phyloP scores from a whole-genome alignment of 2,797 vertebrate species.

The Pipistrellus pipistrellus region DNA sequence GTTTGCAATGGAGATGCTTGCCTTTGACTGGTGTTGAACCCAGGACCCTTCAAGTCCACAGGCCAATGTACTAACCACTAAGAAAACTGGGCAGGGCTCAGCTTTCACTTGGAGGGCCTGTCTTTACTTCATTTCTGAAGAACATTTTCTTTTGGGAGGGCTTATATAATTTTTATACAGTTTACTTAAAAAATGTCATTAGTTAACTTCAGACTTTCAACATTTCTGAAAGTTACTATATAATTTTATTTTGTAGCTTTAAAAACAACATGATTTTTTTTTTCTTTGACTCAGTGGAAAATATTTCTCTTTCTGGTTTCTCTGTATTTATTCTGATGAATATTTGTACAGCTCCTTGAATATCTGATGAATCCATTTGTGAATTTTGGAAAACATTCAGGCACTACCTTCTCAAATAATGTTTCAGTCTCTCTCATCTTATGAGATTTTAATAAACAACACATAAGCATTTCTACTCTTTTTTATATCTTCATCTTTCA shows the following conservation, averaged over 20 bases:
- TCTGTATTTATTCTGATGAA: background rate
- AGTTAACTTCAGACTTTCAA: background rate
- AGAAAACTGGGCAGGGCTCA: background rate
- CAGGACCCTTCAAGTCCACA: too few species aligned
- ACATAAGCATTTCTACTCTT: background rate
- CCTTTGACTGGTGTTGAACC: too few species aligned
- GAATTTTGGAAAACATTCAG: background rate
- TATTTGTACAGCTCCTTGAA: background rate
- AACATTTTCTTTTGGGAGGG: background rate
- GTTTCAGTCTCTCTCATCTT: background rate
- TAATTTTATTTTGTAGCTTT: background rate
- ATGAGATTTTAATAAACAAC: background rate
- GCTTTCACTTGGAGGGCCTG: background rate
- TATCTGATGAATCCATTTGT: background rate
- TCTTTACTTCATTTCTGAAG: background rate
- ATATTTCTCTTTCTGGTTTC: background rate
- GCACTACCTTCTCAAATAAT: background rate
- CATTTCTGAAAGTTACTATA: background rate
- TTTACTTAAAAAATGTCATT: background rate
- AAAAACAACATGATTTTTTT: background rate
- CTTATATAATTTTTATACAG: background rate
- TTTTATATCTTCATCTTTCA: background rate
- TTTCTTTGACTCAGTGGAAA: background rate
- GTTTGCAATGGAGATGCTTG: too few species aligned
- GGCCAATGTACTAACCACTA: too few species aligned